Base-by-base conservation (phyloP, 2,888 invertebrate species). In the Phaonia tiefii region DNA sequence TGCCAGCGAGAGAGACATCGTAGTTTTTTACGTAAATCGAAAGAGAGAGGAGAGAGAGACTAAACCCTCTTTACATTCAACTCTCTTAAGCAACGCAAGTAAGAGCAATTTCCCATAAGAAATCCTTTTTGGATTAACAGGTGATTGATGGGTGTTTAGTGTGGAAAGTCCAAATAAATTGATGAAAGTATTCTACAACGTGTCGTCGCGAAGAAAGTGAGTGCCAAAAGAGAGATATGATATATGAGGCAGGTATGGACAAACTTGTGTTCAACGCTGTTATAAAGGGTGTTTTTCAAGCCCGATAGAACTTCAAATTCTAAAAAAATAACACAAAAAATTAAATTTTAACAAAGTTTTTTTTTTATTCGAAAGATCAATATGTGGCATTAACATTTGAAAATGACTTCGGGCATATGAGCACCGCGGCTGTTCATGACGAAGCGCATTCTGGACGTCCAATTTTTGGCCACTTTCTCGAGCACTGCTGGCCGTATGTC, bases 71-170 rank as follows among this genome's bases (percentile, higher is more conserved):
- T 42, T 15, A 4, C 20, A 54, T 11, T 20, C 20, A 10, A 1
- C 67, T 75, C 81, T 81, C 81, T 81, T 39, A 8, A 31, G 31
- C 31, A 31, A 8, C 31, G 31, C 31, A 31, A 42, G 4, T 56
- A 44, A 58, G 17, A 7, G 54, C 1, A 10, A n/a, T 42, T 42
- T 25, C 73, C 22, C 22, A 22, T 31, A 54, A 54, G 26, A 51
- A 75, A 81, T 81, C 78, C 71, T 78, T 72, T 63, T 73, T 72
- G 72, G 71, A 54, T 78, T 81, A 81, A 81, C 81, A 81, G 78
- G 81, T 81, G 81, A 81, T 78, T 81, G 75, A 42, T 22, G 39
- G 54, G 25, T 22, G 13, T 54, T 25, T 25, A 54, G 54, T 60
- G 7, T 2, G 39, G 37, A 15, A 60, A 60, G 58, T 44, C 15